These are phyloP conservation scores for Ephialtes manifestator DNA, from an alignment of 2,888 invertebrate species.

Conservation along the genomic window DNA sequence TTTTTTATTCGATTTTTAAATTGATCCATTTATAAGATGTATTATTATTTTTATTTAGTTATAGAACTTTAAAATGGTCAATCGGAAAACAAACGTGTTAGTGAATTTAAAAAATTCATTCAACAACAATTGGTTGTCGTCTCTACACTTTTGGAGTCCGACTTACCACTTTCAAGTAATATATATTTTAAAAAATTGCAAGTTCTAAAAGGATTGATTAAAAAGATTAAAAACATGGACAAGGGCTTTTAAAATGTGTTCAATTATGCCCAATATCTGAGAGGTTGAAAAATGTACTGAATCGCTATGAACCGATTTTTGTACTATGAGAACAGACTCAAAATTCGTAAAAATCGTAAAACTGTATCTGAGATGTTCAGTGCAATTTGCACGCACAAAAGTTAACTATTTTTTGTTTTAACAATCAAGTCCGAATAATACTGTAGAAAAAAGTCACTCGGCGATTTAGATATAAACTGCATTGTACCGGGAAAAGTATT, in stretches of 20 bases:
- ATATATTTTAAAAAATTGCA: no score
- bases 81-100: neutral
- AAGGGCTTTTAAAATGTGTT: no score
- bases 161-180: no score
- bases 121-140: no score
- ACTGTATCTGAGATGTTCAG: slow-evolving; percentile 33
- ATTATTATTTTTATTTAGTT: no score
- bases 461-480: slow-evolving; percentile 79
- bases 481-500: slow-evolving; percentile 80
- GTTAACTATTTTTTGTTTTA: slow-evolving; percentile 17
- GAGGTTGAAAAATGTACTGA: neutral
- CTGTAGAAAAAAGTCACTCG: slow-evolving; percentile 55
- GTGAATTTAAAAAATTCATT: no score
- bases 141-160: no score
- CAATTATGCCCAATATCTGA: no score
- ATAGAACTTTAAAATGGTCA: neutral
- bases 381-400: slow-evolving; percentile 44
- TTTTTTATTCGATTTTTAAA: no score
- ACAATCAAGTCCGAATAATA: slow-evolving; percentile 43
- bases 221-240: no score
- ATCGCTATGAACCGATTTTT: slow-evolving; percentile 4
- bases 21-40: no score
- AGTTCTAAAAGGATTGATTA: no score
- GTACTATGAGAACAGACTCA: neutral
- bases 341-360: slow-evolving; percentile 37